These are phyloP conservation scores for Oryzias javanicus DNA, from an alignment of 2,113 vertebrate genomes.

Conservation along the genomic window DNA sequence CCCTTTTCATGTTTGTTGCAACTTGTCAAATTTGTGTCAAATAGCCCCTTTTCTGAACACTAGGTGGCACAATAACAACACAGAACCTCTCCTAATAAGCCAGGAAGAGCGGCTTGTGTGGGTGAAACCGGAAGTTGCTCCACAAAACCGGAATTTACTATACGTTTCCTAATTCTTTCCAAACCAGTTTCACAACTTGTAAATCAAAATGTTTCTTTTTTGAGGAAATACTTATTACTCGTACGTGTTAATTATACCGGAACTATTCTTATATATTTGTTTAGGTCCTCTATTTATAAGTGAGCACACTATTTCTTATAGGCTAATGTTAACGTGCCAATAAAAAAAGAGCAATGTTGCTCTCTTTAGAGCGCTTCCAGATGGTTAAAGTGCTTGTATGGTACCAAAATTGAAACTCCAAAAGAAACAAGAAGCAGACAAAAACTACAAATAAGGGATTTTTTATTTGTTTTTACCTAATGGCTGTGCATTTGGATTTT, in stretches of 20 bases:
- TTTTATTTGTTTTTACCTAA: constrained; percentile 46
- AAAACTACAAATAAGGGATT: constrained; percentile 13
- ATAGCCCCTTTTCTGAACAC: constrained; percentile 20
- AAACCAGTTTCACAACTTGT: not conserved
- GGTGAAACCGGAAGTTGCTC: not conserved
- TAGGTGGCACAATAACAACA: constrained; percentile 46
- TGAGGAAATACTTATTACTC: no score
- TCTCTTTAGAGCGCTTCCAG: no score
- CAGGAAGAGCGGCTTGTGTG: not conserved
- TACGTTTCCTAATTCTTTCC: no score
- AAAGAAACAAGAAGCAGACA: not conserved
- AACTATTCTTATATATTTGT: not conserved
- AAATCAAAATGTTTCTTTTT: not conserved
- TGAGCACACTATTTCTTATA: no score
- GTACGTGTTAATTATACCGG: no score
- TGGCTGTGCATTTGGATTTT: constrained; percentile 31
- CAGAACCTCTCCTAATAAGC: not conserved
- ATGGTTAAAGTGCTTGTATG: not conserved
- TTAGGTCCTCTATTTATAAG: constrained; percentile 1
- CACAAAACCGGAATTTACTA: no score
- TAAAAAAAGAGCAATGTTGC: no score
- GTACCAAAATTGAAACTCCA: not conserved
- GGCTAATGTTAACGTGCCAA: not conserved
- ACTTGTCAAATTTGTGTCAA: not conserved
- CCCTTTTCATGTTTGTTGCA: not conserved